Percentiles rank a stretch among this genome's conserved stretches.
These are phyloP conservation scores for Acipenser oxyrinchus DNA, from an alignment of 2,797 vertebrate genomes.

Conservation along the genomic window DNA sequence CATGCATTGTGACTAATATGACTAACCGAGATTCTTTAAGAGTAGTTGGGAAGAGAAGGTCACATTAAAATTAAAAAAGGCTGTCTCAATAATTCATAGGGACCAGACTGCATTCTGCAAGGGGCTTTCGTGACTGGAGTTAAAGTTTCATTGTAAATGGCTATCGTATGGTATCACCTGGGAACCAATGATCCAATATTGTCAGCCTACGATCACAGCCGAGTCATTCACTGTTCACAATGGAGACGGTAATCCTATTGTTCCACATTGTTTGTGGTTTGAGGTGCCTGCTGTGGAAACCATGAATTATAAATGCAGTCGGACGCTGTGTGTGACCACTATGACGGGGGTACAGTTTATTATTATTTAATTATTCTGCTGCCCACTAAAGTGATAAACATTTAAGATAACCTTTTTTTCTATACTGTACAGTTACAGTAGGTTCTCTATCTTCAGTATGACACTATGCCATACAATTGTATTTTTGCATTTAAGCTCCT, in stretches of 20 bases:
- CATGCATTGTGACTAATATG: too few species aligned
- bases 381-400: too few species aligned
- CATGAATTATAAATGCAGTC: constrained; percentile 6
- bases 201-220: constrained; percentile 15
- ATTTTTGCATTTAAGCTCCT: too few species aligned
- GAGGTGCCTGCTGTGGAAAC: background rate
- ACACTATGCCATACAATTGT: too few species aligned
- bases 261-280: background rate
- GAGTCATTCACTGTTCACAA: background rate
- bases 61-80: constrained; percentile 14
- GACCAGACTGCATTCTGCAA: constrained; percentile 31
- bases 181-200: constrained; percentile 6
- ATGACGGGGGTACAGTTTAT: too few species aligned
- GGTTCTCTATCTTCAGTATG: too few species aligned
- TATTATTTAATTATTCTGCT: too few species aligned
- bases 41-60: constrained; percentile 19
- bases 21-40: constrained; percentile 10
- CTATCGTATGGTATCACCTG: constrained; percentile 11
- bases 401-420: too few species aligned
- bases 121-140: constrained; percentile 25
- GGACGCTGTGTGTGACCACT: too few species aligned
- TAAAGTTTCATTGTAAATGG: constrained; percentile 18
- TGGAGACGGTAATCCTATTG: background rate
- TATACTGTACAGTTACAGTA: too few species aligned
- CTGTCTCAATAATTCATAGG: constrained; percentile 46